Base-by-base conservation (phyloP, 23 tunicate genomes). In the Ciona savignyi region DNA sequence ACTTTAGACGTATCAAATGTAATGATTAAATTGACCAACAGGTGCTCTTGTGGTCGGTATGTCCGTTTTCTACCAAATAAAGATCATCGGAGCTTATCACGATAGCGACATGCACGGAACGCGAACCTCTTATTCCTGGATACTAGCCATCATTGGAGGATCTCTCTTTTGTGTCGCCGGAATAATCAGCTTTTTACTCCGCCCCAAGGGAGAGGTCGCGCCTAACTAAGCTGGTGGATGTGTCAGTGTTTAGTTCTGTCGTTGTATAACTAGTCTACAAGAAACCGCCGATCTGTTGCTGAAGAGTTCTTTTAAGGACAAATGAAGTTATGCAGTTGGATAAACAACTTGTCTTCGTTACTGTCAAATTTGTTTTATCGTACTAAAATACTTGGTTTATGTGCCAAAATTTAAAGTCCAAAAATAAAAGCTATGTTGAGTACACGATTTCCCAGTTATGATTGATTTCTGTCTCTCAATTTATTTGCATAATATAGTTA, bases 221-320 rank as follows among this genome's bases (percentile, higher is more conserved):
- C 78, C 78, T n/a, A 71, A 80, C 77, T 80, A 70, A 61, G 75
- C 1, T 26, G 20, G 61, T 20, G 61, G 61, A 15, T 49, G 15
- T 49, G 15, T 15, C 19, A 20, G 20, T 49, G 20, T 15, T 49
- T 49, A 20, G 15, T 15, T 20, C 15, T 49, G 20, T 49, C 15
- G 20, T 49, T 15, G 61, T 15, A 49, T 15, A 49, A 49, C 20
- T 15, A n/a, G n/a, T 49, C 61, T 49, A 20, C 61, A n/a, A n/a
- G n/a, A n/a, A n/a, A n/a, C n/a, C n/a, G n/a, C n/a, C n/a, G n/a
- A n/a, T n/a, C n/a, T n/a, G n/a, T n/a, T n/a, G n/a, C n/a, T n/a
- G n/a, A n/a, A n/a, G n/a, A n/a, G n/a, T n/a, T n/a, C n/a, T n/a
- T n/a, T n/a, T n/a, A n/a, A n/a, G n/a, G n/a, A n/a, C n/a, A n/a